Evolutionary conservation across 2,113 vertebrate genomes (phyloP), one percentile per base, ranked within the genome.

Genomic region (Montifringilla adamsi): DNA sequence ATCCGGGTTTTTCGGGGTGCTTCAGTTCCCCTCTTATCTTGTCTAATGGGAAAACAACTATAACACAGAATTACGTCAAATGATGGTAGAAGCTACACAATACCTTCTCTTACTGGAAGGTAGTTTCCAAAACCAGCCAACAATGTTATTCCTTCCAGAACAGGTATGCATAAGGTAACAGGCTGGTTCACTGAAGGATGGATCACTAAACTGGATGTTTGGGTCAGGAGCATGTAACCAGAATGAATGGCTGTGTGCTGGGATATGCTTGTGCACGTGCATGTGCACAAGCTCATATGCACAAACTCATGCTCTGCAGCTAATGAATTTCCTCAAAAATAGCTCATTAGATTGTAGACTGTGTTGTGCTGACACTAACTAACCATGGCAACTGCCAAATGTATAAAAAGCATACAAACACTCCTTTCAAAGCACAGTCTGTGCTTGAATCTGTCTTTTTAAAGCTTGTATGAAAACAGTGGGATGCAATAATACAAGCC

Each of bases 271-370:
- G 9, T 9, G 4, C 41, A 44, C 0, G 0, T 31, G 6, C 41
- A 44, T 0, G 0, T 28, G 31, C 53, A 66, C 31, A 80, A 86
- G 41, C 28, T 86, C 46, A 69, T 74, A n/a, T 16, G 41, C 60
- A 70, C 37, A 60, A 81, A 70, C 47, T 81, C 47, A 19, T 39
- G 39, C 47, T 58, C 47, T 93, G 66, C 11, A 68, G 87, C 69
- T 91, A 93, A 89, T 46, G 26, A 89, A 63, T 89, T 91, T 89
- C 78, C 35, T 67, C 87, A 74, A 78, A 94, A 93, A 94, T 87
- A 94, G 64, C 39, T 87, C 73, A 78, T 84, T 94, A 49, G 67
- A 53, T 66, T 68, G 23, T 79, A 89, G 94, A 87, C 66, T 60
- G 28, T 91, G 78, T 76, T 89, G 64, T 49, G 64, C 62, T 82